Evolutionary conservation across 2,888 invertebrate species (phyloP).

Genomic region (Diarsia rubi): DNA sequence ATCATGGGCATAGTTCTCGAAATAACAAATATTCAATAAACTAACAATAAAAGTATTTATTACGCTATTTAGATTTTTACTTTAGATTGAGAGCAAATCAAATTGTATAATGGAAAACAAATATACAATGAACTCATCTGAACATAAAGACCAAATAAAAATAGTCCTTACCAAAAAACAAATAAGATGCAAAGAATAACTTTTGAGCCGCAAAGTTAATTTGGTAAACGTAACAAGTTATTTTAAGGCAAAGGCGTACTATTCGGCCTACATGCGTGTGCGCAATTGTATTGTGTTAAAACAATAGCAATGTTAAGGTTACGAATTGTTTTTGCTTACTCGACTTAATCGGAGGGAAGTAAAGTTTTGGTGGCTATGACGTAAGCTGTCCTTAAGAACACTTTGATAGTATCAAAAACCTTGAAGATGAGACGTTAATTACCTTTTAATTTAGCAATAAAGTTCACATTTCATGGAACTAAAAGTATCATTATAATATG

Average conservation of each 20-base stretch:
- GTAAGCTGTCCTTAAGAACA: conserved; percentile 55
- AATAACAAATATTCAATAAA: conserved; percentile 66
- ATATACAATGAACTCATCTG: neutral
- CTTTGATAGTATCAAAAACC: conserved; percentile 43
- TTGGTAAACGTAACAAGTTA: conserved; percentile 47
- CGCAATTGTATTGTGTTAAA: conserved; percentile 73
- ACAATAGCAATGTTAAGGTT: conserved; percentile 79
- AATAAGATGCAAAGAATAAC: neutral
- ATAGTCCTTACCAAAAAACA: neutral
- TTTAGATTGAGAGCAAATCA: conserved; percentile 68
- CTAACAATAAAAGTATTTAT: conserved; percentile 68
- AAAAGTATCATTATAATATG: neutral
- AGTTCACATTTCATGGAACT: neutral
- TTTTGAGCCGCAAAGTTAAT: neutral
- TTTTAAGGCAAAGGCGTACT: conserved; percentile 52
- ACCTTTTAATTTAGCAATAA: neutral
- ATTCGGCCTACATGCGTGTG: conserved; percentile 59
- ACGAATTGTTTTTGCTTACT: conserved; percentile 68
- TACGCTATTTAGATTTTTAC: conserved; percentile 70
- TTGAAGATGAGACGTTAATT: conserved; percentile 35
- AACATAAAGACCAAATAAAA: conserved; percentile 21
- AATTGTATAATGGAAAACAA: conserved; percentile 57
- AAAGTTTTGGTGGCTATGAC: conserved; percentile 51
- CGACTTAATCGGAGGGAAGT: conserved; percentile 63
- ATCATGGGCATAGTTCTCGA: conserved; percentile 52